Evolutionary conservation across 53 echinoderm and acorn worm genomes (phyloP), one percentile per base, ranked within the genome.

Genomic region (Luidia sarsii): DNA sequence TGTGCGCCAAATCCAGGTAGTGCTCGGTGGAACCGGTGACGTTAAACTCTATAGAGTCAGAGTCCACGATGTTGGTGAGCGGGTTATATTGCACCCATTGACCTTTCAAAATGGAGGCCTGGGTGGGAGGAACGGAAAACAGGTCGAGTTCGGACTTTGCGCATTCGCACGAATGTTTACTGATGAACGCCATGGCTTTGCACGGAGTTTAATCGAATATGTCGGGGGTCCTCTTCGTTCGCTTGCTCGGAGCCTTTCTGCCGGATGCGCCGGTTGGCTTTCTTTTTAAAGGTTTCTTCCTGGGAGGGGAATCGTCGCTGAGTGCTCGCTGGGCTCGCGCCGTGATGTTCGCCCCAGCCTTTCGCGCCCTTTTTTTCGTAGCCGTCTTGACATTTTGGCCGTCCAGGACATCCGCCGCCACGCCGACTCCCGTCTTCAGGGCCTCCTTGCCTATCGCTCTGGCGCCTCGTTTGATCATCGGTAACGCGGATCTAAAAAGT

Each of bases 41-140:
- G 22, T 75, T 48, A 32, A 84, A 89, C 77, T 89, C 79, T 13
- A 84, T 50, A 1, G 89, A 82, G 3, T 73, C 84, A 3, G 83
- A 28, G 24, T 89, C n/a, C n/a, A 65, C 3, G 18, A 80, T 52
- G 34, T 49, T 80, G 36, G 83, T 89, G 9, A 92, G 82, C 2
- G 93, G 89, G 16, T 90, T 75, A 59, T 79, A 82, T 38, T 79
- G 37, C 3, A 92, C 79, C 89, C 89, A 87, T 34, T 85, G 75
- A 7, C 92, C 92, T 9, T 89, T 80, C 14, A 41, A 32, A 1
- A 88, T 43, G 25, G 68, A 71, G 0, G 85, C 80, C 57, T 92
- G 92, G 0, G 92, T 92, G 1, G 89, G 86, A 11, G 92, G 92
- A 3, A 92, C 50, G 11, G 70, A 64, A 35, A 92, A 92, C 8